These are phyloP conservation scores for Aethes cnicana DNA, from an alignment of 2,888 invertebrate genomes.

Conservation along the genomic window DNA sequence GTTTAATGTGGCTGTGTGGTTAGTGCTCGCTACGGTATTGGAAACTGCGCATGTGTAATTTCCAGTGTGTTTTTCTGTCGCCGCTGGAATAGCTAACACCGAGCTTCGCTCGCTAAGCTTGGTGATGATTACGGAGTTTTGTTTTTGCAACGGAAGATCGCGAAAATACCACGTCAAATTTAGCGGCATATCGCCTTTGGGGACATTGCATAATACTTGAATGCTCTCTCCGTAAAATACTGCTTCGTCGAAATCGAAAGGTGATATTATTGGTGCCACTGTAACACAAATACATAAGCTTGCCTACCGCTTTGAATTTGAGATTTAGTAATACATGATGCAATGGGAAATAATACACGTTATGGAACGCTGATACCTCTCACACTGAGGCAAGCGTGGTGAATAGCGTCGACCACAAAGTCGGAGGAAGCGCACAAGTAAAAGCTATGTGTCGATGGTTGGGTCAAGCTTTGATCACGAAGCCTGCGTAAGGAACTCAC, in stretches of 20 bases:
- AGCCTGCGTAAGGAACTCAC: conserved; percentile 81
- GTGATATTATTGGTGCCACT: conserved; percentile 84
- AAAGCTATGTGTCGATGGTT: conserved; percentile 86
- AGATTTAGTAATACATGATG: too few species aligned
- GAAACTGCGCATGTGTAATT: conserved; percentile 89
- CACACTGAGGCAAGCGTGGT: conserved; percentile 84
- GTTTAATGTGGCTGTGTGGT: conserved; percentile 83
- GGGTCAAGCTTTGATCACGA: conserved; percentile 85
- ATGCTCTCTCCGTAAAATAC: conserved; percentile 83
- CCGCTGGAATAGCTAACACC: conserved; percentile 85
- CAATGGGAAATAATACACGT: conserved; percentile 38
- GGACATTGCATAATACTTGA: conserved; percentile 80
- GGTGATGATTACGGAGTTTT: conserved; percentile 73
- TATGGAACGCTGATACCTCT: conserved; percentile 79
- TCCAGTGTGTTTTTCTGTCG: conserved; percentile 86
- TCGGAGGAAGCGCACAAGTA: conserved; percentile 86
- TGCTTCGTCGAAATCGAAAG: conserved; percentile 82
- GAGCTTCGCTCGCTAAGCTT: conserved; percentile 84
- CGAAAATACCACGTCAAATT: conserved; percentile 87
- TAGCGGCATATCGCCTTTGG: conserved; percentile 88
- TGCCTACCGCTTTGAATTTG: conserved; percentile 8
- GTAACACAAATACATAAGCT: conserved; percentile 52
- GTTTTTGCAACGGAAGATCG: conserved; percentile 71
- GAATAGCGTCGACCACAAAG: conserved; percentile 83
- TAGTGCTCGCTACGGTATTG: conserved; percentile 85